These are phyloP conservation scores for Arothron firmamentum DNA, from an alignment of 2,113 vertebrate species.

Conservation along the genomic window DNA sequence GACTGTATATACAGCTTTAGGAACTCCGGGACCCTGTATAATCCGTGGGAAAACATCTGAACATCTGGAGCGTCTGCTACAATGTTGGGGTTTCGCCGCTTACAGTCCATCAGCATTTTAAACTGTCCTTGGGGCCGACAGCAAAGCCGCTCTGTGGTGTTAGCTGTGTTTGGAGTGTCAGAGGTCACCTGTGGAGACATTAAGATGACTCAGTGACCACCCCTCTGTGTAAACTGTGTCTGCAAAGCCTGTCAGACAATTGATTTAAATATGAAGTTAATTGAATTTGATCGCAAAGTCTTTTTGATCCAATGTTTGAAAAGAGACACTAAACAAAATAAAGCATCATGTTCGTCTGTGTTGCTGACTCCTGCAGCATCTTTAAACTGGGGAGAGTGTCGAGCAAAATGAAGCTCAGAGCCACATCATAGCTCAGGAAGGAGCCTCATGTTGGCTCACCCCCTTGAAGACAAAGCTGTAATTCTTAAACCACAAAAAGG, in stretches of 20 bases:
- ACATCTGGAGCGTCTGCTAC: constrained; percentile 45
- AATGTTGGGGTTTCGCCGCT: constrained; percentile 19
- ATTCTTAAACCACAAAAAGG: constrained; percentile 37
- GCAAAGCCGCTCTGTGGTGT: constrained; percentile 15
- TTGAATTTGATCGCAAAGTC: constrained; percentile 19
- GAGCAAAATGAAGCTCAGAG: constrained; percentile 17
- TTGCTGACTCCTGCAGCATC: neutral
- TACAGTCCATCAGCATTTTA: constrained; percentile 35
- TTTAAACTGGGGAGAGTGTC: neutral
- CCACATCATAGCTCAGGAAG: constrained; percentile 47
- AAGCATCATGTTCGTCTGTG: no score
- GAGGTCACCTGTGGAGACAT: constrained; percentile 14
- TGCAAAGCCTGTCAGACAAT: neutral
- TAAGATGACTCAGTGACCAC: constrained; percentile 2
- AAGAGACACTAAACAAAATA: no score
- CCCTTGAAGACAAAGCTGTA: constrained; percentile 16
- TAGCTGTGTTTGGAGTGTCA: constrained; percentile 15
- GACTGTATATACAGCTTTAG: constrained; percentile 28
- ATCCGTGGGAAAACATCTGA: constrained; percentile 47
- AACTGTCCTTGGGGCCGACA: constrained; percentile 42
- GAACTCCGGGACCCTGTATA: constrained; percentile 13
- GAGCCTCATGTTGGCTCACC: constrained; percentile 14
- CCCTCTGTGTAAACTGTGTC: neutral
- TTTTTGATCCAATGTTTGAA: neutral
- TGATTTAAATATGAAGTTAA: constrained; percentile 11